Evolutionary conservation across 1,140 invertebrate species (phyloP), one percentile per base, ranked within the genome.

Genomic region (Drosophila navojoa): DNA sequence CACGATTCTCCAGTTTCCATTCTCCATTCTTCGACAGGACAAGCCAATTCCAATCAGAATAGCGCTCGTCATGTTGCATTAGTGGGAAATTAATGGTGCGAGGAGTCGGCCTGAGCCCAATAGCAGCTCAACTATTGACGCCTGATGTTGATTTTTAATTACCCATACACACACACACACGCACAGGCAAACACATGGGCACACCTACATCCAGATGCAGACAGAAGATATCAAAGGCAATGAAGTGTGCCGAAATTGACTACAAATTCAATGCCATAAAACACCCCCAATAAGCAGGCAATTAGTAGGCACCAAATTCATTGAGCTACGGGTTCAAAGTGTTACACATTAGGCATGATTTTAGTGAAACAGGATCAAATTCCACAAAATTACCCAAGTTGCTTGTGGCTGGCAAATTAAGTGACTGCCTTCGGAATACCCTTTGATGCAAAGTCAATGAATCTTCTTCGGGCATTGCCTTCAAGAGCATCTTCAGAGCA

Each of bases 331-430:
- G 77, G 84, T 89, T 89, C 84, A 89, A 84, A 89, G 77, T 89
- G 71, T 80, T 89, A 84, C 79, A 87, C 76, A 87, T 77, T 82
- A 87, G 82, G 76, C 71, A 82, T 87, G 72, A 82, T 89, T 87
- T 87, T 47, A 69, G 27, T 29, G 66, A 35, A 35, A 53, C 15
- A 61, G 40, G 38, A 59, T 64, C 57, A 49, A 60, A 53, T 60
- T 60, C 47, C 47, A 9, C 42, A 25, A 59, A 35, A 49, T 55
- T 55, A 44, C 47, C 50, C 25, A 38, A 25, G 19, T 32, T 16
- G 29, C 49, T 13, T 27, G 35, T 25, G n/a, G 15, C 59, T 27
- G 6, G 4, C 11, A 10, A 22, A 22, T 0, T 11, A 16, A 16
- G 5, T 47, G 42, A 22, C 19, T 49, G 44, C 57, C 54, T 47